Percentiles rank a stretch among this genome's conserved stretches.
Conservation (phyloP, 2,113 vertebrate genomes). For the Stegastes partitus region DNA sequence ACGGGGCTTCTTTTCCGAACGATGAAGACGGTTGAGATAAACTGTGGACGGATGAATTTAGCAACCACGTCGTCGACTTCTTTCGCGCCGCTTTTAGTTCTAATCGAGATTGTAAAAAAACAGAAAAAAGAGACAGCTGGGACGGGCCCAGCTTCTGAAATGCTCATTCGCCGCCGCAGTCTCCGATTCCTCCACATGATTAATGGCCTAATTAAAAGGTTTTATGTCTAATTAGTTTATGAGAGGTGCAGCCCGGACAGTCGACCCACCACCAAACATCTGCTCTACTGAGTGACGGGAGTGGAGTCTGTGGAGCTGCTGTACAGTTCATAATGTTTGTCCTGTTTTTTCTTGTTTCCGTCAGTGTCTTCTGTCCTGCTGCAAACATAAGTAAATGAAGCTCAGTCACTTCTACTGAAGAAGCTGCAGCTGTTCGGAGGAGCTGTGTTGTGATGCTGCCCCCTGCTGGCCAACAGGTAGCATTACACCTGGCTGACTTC, state of each 20-base stretch:
- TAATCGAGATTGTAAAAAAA: slow-evolving; percentile 15
- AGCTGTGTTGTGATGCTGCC: slow-evolving; percentile 34
- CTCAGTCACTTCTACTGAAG: background rate
- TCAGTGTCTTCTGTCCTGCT: background rate
- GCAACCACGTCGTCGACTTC: background rate
- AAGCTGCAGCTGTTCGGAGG: background rate
- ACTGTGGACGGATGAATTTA: background rate
- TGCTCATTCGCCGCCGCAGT: slow-evolving; percentile 12
- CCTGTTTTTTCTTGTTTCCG: background rate
- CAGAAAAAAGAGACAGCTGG: slow-evolving; percentile 37
- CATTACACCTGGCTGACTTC: slow-evolving; percentile 25
- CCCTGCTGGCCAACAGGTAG: slow-evolving; percentile 28
- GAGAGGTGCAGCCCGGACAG: slow-evolving; percentile 47
- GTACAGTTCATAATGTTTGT: background rate
- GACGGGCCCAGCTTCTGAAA: slow-evolving; percentile 28
- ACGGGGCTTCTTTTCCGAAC: no score
- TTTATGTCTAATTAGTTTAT: slow-evolving; percentile 65
- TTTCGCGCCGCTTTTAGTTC: background rate
- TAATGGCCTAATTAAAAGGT: slow-evolving; percentile 66
- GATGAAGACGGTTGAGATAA: background rate
- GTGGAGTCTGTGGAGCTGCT: background rate
- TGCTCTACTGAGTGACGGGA: slow-evolving; percentile 31
- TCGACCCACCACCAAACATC: slow-evolving; percentile 31
- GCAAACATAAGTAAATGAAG: background rate
- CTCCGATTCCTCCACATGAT: slow-evolving; percentile 57